Conservation (phyloP, 2,797 vertebrate species). For the Onychomys arenicola region DNA sequence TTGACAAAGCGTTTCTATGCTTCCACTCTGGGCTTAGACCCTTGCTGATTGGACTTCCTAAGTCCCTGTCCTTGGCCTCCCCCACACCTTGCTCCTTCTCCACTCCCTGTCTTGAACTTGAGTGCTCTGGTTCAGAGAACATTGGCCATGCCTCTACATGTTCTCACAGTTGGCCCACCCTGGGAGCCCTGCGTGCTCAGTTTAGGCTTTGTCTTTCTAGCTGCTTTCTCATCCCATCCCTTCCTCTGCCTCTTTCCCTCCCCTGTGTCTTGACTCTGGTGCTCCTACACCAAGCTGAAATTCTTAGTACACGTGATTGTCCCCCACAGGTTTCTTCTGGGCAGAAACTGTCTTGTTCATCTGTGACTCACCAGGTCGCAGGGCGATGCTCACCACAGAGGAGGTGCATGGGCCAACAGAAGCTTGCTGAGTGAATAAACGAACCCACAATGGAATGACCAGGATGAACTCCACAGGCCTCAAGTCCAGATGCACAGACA, state of each 20-base stretch:
- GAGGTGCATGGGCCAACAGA: neutral
- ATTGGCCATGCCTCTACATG: neutral
- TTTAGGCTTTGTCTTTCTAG: neutral
- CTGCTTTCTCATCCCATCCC: neutral
- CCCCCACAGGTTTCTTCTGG: constrained; percentile 36
- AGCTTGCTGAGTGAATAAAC: neutral
- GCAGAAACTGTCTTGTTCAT: constrained; percentile 41
- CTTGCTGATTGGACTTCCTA: neutral
- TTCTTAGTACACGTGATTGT: constrained; percentile 42
- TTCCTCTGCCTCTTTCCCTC: neutral
- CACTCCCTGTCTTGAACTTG: neutral
- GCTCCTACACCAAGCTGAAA: neutral
- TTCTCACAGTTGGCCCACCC: neutral
- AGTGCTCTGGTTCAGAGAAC: constrained; percentile 7
- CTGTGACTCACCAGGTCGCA: constrained; percentile 61
- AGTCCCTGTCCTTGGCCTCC: accelerated
- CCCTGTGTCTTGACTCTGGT: neutral
- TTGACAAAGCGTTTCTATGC: neutral
- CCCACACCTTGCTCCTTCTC: neutral
- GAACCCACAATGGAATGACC: neutral
- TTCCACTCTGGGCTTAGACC: neutral
- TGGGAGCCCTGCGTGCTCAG: neutral
- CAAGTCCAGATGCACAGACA: neutral
- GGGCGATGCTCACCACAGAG: neutral
- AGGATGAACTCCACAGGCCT: neutral